phyloP scores from a whole-genome alignment of 2,797 vertebrate species.

The Pygocentrus nattereri region DNA sequence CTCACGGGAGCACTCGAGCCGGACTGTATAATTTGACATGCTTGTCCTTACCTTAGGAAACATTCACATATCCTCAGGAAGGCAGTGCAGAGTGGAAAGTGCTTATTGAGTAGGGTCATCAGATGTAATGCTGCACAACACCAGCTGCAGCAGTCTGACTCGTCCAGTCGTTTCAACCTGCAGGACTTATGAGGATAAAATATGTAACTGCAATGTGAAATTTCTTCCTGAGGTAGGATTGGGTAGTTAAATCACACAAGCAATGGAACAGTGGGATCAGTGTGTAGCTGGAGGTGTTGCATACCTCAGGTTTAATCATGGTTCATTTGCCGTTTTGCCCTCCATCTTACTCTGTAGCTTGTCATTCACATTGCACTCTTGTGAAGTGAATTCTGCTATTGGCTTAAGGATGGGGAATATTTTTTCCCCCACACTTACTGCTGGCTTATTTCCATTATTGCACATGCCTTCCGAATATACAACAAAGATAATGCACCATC shows the following conservation, averaged over 20 bases:
- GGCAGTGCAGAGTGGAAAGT: constrained; percentile 3
- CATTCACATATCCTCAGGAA: constrained; percentile 18
- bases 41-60: constrained; percentile 30
- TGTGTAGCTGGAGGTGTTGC: not conserved
- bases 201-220: not conserved
- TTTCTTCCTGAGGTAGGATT: not conserved
- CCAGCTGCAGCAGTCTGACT: not conserved
- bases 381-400: not conserved
- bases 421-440: not conserved
- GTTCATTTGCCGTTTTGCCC: constrained; percentile 8
- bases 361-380: not conserved
- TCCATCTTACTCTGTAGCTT: not conserved
- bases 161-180: too few relatives aligned
- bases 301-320: not conserved
- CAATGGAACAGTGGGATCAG: not conserved
- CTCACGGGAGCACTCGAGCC: constrained; percentile 12
- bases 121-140: not conserved
- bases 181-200: constrained; percentile 1
- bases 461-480: constrained; percentile 3
- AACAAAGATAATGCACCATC: not conserved
- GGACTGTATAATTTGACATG: constrained; percentile 22
- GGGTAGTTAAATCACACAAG: not conserved
- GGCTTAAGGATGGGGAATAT: not conserved
- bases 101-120: not conserved
- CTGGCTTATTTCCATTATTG: not conserved